Base-by-base conservation (phyloP, 1,140 invertebrate species). In the Scaptomyza pallida region DNA sequence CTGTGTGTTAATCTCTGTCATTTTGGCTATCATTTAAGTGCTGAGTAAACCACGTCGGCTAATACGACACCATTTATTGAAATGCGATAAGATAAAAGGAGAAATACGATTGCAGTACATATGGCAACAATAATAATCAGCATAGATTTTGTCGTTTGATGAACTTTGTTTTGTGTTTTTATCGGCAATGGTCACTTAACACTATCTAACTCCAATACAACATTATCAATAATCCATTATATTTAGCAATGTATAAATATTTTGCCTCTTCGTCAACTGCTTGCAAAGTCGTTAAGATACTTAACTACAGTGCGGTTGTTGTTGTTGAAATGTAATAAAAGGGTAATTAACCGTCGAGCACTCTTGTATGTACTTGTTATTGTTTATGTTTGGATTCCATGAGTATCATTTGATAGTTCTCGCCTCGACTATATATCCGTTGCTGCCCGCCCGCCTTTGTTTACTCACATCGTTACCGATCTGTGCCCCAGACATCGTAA, bases 21-120 rank as follows among this genome's bases (percentile, higher is more conserved):
- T 54, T 65, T 13, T 30, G 19, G 15, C 17, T 54, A 63, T 41
- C 50, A 26, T 33, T 65, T 60, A 71, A 60, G 55, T 55, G 35
- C 37, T 50, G 10, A 47, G 55, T 35, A 10, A 51, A 57, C 26
- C 16, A 30, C 16, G n/a, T 75, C 51, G 50, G 30, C 61, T 52
- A 67, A 60, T 71, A 56, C 54, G 23, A 43, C 16, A 51, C 51
- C 57, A 55, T 74, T 57, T 23, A 65, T 57, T 59, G 26, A n/a
- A 21, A 21, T 16, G 10, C 41, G 72, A 72, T 75, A 72, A 75
- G 68, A 72, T 72, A 67, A 67, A 9, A 9, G 6, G 6, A 37
- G 17, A 55, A 33, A 23, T 44, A 37, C n/a, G 26, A 51, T 70
- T 35, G 30, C 5, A 40, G 33, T 16, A 30, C 35, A 57, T 73